A percentile compares a stretch with the other conserved stretches of the same genome.
Conservation (phyloP, 2,113 vertebrate genomes). For the Xenopus borealis region DNA sequence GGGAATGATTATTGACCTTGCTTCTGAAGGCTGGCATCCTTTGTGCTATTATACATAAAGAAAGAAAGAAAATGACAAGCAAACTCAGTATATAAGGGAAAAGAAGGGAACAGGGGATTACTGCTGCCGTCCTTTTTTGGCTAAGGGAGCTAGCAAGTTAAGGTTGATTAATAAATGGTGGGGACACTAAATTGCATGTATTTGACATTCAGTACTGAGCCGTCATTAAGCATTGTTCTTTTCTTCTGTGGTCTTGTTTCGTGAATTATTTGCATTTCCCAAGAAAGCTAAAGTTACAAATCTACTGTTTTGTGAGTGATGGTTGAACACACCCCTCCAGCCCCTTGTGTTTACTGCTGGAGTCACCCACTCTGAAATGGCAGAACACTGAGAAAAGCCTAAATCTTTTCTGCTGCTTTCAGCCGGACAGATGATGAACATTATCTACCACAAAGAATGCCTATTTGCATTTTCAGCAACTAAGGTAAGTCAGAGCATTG, state of each 20-base stretch:
- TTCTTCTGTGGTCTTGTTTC: constrained; percentile 56
- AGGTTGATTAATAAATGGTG: constrained; percentile 46
- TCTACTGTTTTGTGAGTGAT: constrained; percentile 59
- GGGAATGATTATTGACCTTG: constrained; percentile 42
- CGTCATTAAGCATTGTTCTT: constrained; percentile 55
- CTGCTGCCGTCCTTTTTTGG: constrained; percentile 45
- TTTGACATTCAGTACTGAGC: constrained; percentile 55
- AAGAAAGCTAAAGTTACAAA: constrained; percentile 62
- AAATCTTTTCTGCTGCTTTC: constrained; percentile 64
- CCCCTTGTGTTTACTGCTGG: constrained; percentile 65
- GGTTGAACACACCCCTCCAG: constrained; percentile 61
- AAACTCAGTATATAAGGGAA: constrained; percentile 6
- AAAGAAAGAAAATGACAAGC: constrained; percentile 13
- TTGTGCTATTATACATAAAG: constrained; percentile 72
- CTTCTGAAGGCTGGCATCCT: constrained; percentile 35
- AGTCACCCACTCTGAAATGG: constrained; percentile 66
- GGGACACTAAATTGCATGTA: constrained; percentile 54
- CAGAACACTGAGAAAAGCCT: constrained; percentile 63
- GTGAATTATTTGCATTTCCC: constrained; percentile 63
- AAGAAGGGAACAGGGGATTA: constrained; percentile 21
- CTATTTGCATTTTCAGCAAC: constrained; percentile 65
- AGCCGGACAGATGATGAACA: constrained; percentile 71
- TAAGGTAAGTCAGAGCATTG: constrained; percentile 65
- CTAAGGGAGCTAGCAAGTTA: constrained; percentile 38
- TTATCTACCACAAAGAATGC: constrained; percentile 71